These are phyloP conservation scores for Teleopsis dalmanni DNA, from an alignment of 1,140 invertebrate species.

Conservation along the genomic window DNA sequence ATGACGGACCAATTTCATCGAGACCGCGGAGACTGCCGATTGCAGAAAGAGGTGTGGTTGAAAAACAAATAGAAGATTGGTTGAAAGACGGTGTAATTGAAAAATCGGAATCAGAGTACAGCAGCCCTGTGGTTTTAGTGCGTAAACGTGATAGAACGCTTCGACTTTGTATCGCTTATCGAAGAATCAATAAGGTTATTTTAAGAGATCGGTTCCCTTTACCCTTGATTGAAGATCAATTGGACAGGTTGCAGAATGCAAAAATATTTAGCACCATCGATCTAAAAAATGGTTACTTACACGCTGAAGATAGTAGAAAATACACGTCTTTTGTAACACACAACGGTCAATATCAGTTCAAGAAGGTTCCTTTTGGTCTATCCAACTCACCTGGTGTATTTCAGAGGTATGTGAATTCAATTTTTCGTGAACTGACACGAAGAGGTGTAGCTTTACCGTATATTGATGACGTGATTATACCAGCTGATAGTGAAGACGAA, in stretches of 20 bases:
- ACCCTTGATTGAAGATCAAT: slow-evolving; percentile 6
- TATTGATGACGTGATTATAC: slow-evolving; percentile 9
- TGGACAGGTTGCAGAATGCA: slow-evolving; percentile 5
- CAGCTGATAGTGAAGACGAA: slow-evolving; percentile 2
- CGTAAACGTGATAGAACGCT: slow-evolving; percentile 15
- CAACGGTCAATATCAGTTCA: slow-evolving; percentile 7
- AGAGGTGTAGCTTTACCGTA: slow-evolving; percentile 2
- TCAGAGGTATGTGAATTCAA: slow-evolving; percentile 5
- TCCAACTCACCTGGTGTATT: slow-evolving; percentile 8
- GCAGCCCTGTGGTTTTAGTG: slow-evolving; percentile 20
- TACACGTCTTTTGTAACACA: slow-evolving; percentile 11
- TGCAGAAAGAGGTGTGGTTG: no score
- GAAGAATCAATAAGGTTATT: slow-evolving; percentile 14
- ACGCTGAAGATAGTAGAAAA: slow-evolving; percentile 2
- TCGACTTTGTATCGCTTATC: slow-evolving; percentile 17
- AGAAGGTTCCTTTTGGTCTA: slow-evolving; percentile 9
- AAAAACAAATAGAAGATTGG: slow-evolving; percentile 22
- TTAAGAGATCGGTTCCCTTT: slow-evolving; percentile 2
- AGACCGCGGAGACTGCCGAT: slow-evolving; percentile 15
- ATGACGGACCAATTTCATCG: slow-evolving; percentile 19
- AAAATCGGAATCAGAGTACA: slow-evolving; percentile 17
- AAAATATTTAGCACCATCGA: slow-evolving; percentile 8
- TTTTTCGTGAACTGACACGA: slow-evolving; percentile 5
- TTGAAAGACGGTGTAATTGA: slow-evolving; percentile 18
- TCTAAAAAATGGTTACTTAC: slow-evolving; percentile 8